A percentile compares a stretch with the other conserved stretches of the same genome.
phyloP scores from a whole-genome alignment of 1,140 invertebrate species.

The Drosophila insularis region DNA sequence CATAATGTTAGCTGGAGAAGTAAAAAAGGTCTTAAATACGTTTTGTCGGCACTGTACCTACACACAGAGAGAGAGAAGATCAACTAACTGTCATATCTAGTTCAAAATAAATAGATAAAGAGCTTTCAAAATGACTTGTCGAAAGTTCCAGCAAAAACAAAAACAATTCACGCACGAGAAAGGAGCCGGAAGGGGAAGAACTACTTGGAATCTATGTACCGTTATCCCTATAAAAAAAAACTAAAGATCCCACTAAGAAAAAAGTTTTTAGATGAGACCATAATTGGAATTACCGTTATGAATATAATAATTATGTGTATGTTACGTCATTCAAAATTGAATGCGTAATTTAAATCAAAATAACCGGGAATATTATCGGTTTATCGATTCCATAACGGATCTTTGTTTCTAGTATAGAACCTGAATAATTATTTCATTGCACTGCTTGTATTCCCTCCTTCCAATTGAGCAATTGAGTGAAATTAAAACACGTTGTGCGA shows the following conservation, averaged over 20 bases:
- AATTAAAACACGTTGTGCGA: neutral
- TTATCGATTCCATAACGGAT: neutral
- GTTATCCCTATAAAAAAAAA: too few species aligned
- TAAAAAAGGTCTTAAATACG: neutral
- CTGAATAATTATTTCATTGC: constrained; percentile 1
- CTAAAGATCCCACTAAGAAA: too few species aligned
- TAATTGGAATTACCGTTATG: too few species aligned
- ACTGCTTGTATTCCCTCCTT: neutral
- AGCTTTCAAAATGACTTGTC: constrained; percentile 4
- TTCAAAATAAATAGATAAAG: neutral
- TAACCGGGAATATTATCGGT: too few species aligned
- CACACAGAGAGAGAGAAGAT: neutral
- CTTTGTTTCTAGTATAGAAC: neutral
- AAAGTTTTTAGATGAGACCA: too few species aligned
- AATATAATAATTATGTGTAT: too few species aligned
- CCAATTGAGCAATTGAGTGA: neutral
- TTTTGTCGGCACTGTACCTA: constrained; percentile 25
- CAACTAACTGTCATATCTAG: neutral
- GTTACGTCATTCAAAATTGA: too few species aligned
- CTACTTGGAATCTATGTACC: too few species aligned
- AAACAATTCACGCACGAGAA: neutral
- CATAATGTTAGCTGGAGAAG: neutral
- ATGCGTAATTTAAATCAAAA: too few species aligned
- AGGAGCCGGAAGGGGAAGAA: neutral
- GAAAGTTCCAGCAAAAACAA: neutral